Conservation (phyloP, 1,140 invertebrate genomes). For the Bacillus rossius region DNA sequence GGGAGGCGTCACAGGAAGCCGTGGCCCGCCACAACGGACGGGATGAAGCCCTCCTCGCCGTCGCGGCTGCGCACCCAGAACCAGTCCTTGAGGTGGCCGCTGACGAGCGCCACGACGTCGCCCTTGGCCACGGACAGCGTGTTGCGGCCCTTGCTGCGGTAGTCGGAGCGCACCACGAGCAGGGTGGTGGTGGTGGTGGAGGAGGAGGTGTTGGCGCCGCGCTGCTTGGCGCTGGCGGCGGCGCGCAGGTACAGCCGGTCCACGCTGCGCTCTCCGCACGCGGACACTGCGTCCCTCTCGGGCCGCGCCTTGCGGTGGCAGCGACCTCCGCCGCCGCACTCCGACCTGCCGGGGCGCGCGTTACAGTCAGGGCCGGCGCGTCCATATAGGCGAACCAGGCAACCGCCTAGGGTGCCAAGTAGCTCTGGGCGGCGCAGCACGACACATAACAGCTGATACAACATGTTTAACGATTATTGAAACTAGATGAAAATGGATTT, state of each 20-base stretch:
- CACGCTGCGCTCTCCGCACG: conserved; percentile 57
- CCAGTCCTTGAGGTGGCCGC: conserved; percentile 52
- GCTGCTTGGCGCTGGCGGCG: conserved; percentile 39
- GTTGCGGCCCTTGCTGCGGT: conserved; percentile 44
- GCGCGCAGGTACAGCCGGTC: conserved; percentile 61
- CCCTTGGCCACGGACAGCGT: conserved; percentile 62
- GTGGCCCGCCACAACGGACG: conserved; percentile 65
- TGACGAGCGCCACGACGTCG: conserved; percentile 63
- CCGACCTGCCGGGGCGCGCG: too few species aligned
- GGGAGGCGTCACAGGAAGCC: conserved; percentile 56
- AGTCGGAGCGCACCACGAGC: conserved; percentile 61
- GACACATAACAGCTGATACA: too few species aligned
- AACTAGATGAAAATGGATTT: too few species aligned
- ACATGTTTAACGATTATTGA: too few species aligned
- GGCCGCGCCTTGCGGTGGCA: conserved; percentile 37
- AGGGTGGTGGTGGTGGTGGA: conserved; percentile 54
- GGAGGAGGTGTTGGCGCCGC: conserved; percentile 37
- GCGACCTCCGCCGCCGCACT: conserved; percentile 34
- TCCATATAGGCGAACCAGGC: too few species aligned
- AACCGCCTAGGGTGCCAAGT: too few species aligned
- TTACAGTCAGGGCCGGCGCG: too few species aligned
- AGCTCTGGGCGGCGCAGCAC: too few species aligned
- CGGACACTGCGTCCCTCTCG: conserved; percentile 41
- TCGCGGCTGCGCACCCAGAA: conserved; percentile 64
- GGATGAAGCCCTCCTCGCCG: conserved; percentile 67